Evolutionary conservation across 2,113 vertebrate genomes (phyloP).

Genomic region (Arizona elegans): DNA sequence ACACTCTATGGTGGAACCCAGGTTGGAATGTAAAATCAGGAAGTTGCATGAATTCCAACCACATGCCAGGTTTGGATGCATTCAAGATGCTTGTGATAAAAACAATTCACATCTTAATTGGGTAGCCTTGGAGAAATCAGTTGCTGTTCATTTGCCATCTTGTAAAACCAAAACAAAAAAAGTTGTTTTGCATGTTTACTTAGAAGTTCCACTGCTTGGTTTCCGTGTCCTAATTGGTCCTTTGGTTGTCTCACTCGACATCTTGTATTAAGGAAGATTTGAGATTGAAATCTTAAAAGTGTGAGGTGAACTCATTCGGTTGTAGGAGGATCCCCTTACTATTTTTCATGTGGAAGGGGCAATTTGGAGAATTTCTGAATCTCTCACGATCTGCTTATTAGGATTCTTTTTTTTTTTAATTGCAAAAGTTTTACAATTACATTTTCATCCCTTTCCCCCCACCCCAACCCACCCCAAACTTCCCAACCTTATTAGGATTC

Average conservation of each 20-base stretch:
- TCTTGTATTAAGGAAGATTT: neutral
- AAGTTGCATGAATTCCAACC: neutral
- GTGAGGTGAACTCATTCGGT: neutral
- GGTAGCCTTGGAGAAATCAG: neutral
- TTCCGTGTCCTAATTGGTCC: neutral
- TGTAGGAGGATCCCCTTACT: neutral
- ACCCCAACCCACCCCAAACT: no score
- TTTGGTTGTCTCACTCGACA: neutral
- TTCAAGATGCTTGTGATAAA: neutral
- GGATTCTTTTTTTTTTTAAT: no score
- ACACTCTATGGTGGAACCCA: neutral
- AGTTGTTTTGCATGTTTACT: neutral
- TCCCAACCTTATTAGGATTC: neutral
- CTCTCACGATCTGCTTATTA: neutral
- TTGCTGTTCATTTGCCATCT: neutral
- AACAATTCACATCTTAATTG: neutral
- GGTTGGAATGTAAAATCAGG: conserved; percentile 7
- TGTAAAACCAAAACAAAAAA: neutral
- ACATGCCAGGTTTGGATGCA: neutral
- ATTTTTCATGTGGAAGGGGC: neutral
- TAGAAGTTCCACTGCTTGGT: neutral
- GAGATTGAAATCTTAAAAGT: neutral
- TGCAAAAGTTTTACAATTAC: no score
- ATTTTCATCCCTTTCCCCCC: no score
- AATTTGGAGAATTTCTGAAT: neutral